These are phyloP conservation scores for Camelus bactrianus DNA, from an alignment of 2,113 vertebrate genomes.

Conservation along the genomic window DNA sequence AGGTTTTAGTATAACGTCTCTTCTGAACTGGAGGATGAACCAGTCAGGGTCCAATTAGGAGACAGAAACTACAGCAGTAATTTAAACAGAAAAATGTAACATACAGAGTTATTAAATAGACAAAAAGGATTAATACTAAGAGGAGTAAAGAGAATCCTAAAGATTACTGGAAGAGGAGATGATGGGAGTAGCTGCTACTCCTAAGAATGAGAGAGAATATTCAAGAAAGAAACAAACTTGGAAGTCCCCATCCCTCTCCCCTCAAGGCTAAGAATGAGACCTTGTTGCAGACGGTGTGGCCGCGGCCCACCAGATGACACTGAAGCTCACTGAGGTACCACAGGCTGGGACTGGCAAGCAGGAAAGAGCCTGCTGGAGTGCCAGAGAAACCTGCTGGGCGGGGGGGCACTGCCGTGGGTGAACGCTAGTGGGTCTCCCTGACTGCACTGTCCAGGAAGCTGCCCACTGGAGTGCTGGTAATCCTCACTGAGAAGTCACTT, in stretches of 20 bases:
- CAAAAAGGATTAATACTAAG: not conserved
- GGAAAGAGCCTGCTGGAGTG: fast-evolving
- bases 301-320: not conserved
- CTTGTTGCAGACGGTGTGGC: not conserved
- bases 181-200: not conserved
- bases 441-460: not conserved
- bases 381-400: not conserved
- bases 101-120: not conserved
- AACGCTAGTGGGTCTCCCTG: not conserved
- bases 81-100: not conserved
- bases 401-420: no score
- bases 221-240: not conserved
- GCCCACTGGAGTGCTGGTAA: not conserved
- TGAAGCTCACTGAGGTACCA: not conserved
- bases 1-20: not conserved
- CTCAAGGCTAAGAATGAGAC: not conserved
- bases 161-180: not conserved
- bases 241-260: not conserved
- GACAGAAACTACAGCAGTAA: not conserved
- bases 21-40: not conserved
- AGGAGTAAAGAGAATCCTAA: not conserved
- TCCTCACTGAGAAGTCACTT: not conserved
- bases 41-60: not conserved
- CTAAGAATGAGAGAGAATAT: not conserved
- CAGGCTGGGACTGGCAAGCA: not conserved